Percentiles rank a stretch among this genome's conserved stretches.
Evolutionary conservation across 1,140 invertebrate species (phyloP).

Genomic region (Homalodisca vitripennis): DNA sequence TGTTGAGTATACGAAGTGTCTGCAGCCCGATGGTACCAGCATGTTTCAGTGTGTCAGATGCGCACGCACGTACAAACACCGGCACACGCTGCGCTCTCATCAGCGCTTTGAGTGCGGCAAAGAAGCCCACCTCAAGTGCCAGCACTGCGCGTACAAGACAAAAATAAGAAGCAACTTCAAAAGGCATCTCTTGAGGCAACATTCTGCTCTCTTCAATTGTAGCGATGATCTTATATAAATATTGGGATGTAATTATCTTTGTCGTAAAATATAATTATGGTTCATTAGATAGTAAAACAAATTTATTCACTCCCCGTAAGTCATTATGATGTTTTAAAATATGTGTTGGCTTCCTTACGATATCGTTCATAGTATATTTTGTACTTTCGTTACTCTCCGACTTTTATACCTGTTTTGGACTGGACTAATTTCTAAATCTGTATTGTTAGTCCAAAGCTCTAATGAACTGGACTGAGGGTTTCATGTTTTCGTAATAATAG

Average conservation of each 20-base stretch:
- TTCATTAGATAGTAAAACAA: background rate
- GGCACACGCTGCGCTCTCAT: conserved; percentile 49
- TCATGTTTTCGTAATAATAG: too few species aligned
- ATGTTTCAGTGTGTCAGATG: conserved; percentile 47
- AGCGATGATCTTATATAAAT: background rate
- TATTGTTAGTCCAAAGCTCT: too few species aligned
- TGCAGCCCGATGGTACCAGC: too few species aligned
- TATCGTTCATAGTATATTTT: too few species aligned
- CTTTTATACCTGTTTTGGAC: too few species aligned
- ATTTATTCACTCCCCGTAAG: too few species aligned
- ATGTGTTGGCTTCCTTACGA: too few species aligned
- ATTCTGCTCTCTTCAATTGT: conserved; percentile 31
- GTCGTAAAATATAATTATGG: background rate
- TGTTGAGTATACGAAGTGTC: too few species aligned
- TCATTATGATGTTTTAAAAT: too few species aligned
- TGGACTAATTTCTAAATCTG: too few species aligned
- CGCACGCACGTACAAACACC: conserved; percentile 39
- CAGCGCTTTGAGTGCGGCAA: conserved; percentile 51
- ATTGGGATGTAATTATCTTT: background rate
- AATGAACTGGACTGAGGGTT: too few species aligned
- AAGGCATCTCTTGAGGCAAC: conserved; percentile 48
- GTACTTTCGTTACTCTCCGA: too few species aligned
- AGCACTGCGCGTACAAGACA: conserved; percentile 43
- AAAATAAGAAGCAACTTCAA: conserved; percentile 52
- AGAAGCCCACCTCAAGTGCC: conserved; percentile 48